Conservation (phyloP, 64 coral and sea anemone genomes). For the Montipora foliosa region DNA sequence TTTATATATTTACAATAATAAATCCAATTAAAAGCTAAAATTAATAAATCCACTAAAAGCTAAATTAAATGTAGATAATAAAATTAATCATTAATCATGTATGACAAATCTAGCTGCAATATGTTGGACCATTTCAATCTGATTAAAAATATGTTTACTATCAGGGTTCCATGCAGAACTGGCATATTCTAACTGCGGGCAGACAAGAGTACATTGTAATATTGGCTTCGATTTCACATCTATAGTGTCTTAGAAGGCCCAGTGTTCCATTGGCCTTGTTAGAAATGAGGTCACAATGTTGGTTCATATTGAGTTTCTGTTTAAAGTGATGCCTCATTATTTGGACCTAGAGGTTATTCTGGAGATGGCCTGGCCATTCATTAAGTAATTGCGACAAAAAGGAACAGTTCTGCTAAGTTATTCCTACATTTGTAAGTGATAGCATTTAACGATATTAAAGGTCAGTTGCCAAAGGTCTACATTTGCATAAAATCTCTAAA, state of each 20-base stretch:
- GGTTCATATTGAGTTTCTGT: conserved; percentile 26
- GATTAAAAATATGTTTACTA: too few relatives aligned
- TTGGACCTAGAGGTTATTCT: conserved; percentile 29
- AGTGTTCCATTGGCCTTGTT: neutral
- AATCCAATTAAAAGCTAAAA: too few relatives aligned
- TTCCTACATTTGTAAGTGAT: conserved; percentile 27
- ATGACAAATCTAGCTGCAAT: too few relatives aligned
- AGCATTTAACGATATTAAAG: conserved; percentile 64
- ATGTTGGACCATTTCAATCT: too few relatives aligned
- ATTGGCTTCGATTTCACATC: conserved; percentile 21
- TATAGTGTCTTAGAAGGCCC: conserved; percentile 20
- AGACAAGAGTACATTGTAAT: neutral
- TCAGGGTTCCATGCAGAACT: conserved; percentile 31
- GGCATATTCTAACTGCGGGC: conserved; percentile 52
- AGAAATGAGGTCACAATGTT: neutral
- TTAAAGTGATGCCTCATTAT: conserved; percentile 43
- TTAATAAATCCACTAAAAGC: too few relatives aligned
- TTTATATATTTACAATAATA: too few relatives aligned
- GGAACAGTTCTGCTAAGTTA: conserved; percentile 44
- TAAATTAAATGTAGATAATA: too few relatives aligned
- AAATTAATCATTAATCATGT: too few relatives aligned
- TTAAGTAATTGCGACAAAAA: conserved; percentile 16
- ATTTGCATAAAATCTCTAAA: conserved; percentile 3
- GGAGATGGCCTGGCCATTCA: conserved; percentile 51
- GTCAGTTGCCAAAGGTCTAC: conserved; percentile 18